phyloP scores from a whole-genome alignment of 2,113 vertebrate genomes.

The Poicephalus gulielmi region DNA sequence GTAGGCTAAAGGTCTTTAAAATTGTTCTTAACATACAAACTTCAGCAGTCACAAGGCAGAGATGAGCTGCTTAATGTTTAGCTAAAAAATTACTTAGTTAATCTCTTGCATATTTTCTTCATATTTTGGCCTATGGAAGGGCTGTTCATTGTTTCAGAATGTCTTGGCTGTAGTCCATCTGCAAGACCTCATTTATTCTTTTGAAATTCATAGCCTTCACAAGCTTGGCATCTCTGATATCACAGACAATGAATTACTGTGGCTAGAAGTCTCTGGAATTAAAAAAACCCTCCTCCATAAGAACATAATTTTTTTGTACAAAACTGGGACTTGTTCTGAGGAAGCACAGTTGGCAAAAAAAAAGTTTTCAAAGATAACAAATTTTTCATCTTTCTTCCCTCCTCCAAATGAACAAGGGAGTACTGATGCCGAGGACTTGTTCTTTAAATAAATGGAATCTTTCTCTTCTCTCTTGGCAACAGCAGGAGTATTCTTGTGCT shows the following conservation, averaged over 20 bases:
- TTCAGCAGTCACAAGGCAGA: background rate
- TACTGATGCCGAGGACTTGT: conserved; percentile 5
- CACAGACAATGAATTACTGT: conserved; percentile 62
- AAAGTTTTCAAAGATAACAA: conserved; percentile 11
- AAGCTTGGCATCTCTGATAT: conserved; percentile 34
- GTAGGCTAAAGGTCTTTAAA: background rate
- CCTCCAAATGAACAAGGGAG: background rate
- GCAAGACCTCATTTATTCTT: conserved; percentile 63
- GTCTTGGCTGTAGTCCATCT: conserved; percentile 31
- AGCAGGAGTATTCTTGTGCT: conserved; percentile 59
- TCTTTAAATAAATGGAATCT: conserved; percentile 65
- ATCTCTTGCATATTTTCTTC: conserved; percentile 13
- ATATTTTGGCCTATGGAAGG: conserved; percentile 23
- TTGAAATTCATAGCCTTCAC: conserved; percentile 39
- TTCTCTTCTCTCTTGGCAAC: conserved; percentile 68
- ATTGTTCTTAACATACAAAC: background rate
- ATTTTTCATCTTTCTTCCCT: background rate
- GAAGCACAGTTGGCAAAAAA: conserved; percentile 2
- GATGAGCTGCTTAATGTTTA: conserved; percentile 19
- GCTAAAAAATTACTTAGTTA: background rate
- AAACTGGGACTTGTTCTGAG: conserved; percentile 28
- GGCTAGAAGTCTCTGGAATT: conserved; percentile 21
- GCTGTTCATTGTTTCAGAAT: conserved; percentile 45
- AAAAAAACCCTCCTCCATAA: background rate
- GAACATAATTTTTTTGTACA: background rate